A percentile compares a stretch with the other conserved stretches of the same genome.
Evolutionary conservation across 2,888 invertebrate species (phyloP).

Genomic region (Spisula solida): DNA sequence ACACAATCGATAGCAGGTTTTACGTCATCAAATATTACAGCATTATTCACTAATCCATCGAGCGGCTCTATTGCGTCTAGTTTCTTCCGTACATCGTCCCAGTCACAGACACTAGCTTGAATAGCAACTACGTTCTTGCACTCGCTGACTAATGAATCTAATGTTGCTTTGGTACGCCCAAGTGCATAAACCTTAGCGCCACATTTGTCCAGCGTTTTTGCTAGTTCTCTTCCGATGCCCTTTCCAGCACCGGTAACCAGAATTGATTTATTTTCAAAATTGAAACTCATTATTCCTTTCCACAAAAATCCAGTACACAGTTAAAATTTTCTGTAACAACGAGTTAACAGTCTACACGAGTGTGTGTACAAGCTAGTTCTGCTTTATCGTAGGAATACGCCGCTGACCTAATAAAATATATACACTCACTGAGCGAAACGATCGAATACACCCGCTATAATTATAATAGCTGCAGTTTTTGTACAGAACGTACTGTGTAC

Average conservation of each 20-base stretch:
- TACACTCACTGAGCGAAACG: too few species aligned
- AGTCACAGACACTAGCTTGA: conserved; percentile 92
- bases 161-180: conserved; percentile 91
- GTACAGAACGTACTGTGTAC: too few species aligned
- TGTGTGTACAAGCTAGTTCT: too few species aligned
- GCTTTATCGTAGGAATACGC: too few species aligned
- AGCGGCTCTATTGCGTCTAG: conserved; percentile 91
- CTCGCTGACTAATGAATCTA: conserved; percentile 90
- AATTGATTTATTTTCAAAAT: conserved; percentile 11
- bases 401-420: too few species aligned
- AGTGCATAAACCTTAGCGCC: conserved; percentile 94
- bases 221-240: conserved; percentile 94
- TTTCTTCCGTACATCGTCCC: conserved; percentile 91
- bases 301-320: neutral
- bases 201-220: conserved; percentile 90
- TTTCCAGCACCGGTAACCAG: conserved; percentile 94
- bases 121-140: conserved; percentile 86
- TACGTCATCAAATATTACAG: conserved; percentile 92
- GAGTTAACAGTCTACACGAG: too few species aligned
- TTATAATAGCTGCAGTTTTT: too few species aligned
- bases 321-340: too few species aligned
- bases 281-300: neutral
- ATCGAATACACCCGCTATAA: too few species aligned
- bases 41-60: conserved; percentile 96
- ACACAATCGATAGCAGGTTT: conserved; percentile 91